These are phyloP conservation scores for Orius insidiosus DNA, from an alignment of 1,140 invertebrate genomes.

Conservation along the genomic window DNA sequence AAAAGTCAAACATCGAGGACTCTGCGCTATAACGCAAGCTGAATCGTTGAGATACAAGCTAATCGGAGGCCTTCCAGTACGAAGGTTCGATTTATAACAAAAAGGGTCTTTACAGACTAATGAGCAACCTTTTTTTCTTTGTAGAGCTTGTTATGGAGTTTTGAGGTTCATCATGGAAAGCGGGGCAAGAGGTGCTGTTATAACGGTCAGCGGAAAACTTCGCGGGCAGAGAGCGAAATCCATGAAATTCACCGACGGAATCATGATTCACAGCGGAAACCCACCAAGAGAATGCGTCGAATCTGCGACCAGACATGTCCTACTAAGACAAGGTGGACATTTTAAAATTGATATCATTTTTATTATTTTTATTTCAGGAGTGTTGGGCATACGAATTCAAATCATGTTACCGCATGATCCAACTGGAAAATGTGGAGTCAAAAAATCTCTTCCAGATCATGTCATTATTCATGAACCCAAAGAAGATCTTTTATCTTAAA, in stretches of 20 bases:
- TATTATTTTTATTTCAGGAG: constrained; percentile 29
- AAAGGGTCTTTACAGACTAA: not conserved
- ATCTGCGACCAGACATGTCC: constrained; percentile 90
- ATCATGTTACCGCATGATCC: constrained; percentile 98
- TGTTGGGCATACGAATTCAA: constrained; percentile 87
- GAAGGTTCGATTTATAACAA: constrained; percentile 37
- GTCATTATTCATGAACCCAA: constrained; percentile 90
- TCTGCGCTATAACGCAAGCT: constrained; percentile 98
- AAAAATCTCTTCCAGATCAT: constrained; percentile 91
- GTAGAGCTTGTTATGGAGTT: constrained; percentile 94
- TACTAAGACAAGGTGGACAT: constrained; percentile 72
- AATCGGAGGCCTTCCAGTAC: constrained; percentile 81
- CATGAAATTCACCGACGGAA: constrained; percentile 99
- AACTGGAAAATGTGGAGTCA: constrained; percentile 90
- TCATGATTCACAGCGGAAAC: constrained; percentile 99
- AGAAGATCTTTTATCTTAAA: constrained; percentile 35
- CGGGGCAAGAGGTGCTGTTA: constrained; percentile 90
- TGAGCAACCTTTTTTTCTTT: constrained; percentile 2
- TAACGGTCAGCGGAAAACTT: constrained; percentile 96
- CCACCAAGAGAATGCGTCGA: constrained; percentile 97
- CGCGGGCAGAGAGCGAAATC: constrained; percentile 97
- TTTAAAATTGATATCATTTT: not conserved
- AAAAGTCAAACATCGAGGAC: constrained; percentile 92
- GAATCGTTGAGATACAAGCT: constrained; percentile 97
- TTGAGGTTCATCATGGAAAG: constrained; percentile 99